Percentiles rank a stretch among this genome's conserved stretches.
These are phyloP conservation scores for roundworm (Caenorhabditis elegans) DNA, from an alignment of 1,140 invertebrate genomes.

Conservation along the genomic window WBcel235 BX284606.5:15031001-15031500, in stretches of 20 bases:
- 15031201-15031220: not conserved
- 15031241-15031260: not conserved
- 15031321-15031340: constrained; percentile 11
- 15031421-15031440: not conserved
- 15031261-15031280: constrained; percentile 16
- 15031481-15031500: not conserved
- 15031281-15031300: too few species aligned
- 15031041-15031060: not conserved
- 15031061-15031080: too few species aligned
- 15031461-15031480: not conserved
- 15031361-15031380: not conserved
- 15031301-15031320: not conserved
- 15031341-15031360: not conserved
- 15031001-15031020: constrained; percentile 8
- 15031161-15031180: too few species aligned
- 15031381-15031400: not conserved
- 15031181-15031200: too few species aligned
- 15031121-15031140: too few species aligned
- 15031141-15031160: too few species aligned
- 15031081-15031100: too few species aligned
- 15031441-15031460: not conserved
- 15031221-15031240: too few species aligned
- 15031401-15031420: not conserved
- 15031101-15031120: too few species aligned
- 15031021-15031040: not conserved